phyloP scores from a whole-genome alignment of 2,113 vertebrate species.

The Panurus biarmicus region DNA sequence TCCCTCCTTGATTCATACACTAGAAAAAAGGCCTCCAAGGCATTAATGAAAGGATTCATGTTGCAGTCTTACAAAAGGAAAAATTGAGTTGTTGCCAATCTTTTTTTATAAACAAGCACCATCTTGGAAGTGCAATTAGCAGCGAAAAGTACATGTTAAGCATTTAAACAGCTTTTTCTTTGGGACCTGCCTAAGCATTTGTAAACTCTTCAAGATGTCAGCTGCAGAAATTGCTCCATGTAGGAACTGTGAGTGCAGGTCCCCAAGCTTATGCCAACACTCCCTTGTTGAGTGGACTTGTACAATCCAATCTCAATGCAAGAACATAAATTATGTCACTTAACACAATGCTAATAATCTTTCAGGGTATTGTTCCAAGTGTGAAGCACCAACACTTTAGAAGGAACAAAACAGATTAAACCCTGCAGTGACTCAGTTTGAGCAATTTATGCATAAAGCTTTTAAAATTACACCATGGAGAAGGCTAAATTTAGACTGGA shows the following conservation, averaged over 20 bases:
- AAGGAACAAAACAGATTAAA: background rate
- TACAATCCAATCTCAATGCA: background rate
- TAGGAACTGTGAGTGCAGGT: background rate
- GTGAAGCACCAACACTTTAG: background rate
- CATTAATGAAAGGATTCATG: slow-evolving; percentile 17
- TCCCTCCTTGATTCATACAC: background rate
- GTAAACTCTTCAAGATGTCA: background rate
- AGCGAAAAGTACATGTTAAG: background rate
- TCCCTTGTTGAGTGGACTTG: background rate
- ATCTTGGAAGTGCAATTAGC: slow-evolving; percentile 38
- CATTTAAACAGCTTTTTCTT: slow-evolving; percentile 39
- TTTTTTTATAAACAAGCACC: slow-evolving; percentile 1
- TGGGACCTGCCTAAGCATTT: background rate
- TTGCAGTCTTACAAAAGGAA: slow-evolving; percentile 25
- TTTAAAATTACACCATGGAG: background rate
- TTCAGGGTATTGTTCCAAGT: background rate
- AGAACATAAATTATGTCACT: background rate
- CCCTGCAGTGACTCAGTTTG: background rate
- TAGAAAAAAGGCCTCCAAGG: slow-evolving; percentile 5
- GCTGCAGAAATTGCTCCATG: background rate
- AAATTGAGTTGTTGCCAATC: background rate
- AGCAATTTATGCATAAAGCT: background rate
- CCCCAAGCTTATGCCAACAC: background rate
- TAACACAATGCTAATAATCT: slow-evolving; percentile 5
- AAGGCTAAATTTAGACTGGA: slow-evolving; percentile 16